phyloP scores from a whole-genome alignment of 2,797 vertebrate species.

The Pseudomugil gertrudae region DNA sequence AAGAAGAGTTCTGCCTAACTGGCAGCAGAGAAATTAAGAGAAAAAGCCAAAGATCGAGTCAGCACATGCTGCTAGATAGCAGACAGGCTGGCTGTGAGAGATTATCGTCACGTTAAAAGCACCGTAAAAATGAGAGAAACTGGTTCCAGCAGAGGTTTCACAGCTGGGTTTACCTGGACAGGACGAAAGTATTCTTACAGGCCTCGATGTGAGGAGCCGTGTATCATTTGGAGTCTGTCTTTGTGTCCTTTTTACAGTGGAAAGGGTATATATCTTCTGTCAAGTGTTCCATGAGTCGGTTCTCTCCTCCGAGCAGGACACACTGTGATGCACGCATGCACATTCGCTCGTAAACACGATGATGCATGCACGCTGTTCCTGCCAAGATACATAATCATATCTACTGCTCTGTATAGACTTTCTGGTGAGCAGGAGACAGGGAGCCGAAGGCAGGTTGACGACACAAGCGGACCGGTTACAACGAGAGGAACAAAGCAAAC shows the following conservation, averaged over 20 bases:
- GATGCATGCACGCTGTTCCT: constrained; percentile 38
- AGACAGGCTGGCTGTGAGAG: constrained; percentile 55
- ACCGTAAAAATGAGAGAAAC: constrained; percentile 53
- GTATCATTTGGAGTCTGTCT: constrained; percentile 52
- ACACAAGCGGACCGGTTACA: constrained; percentile 26
- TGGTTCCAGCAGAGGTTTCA: constrained; percentile 41
- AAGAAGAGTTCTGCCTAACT: constrained; percentile 35
- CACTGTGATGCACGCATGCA: constrained; percentile 52
- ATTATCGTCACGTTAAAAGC: constrained; percentile 67
- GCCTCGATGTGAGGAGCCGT: constrained; percentile 45
- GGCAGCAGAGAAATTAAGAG: constrained; percentile 21
- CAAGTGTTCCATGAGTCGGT: constrained; percentile 60
- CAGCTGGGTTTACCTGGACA: constrained; percentile 56
- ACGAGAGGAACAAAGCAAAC: constrained; percentile 2
- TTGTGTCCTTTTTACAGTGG: constrained; percentile 61
- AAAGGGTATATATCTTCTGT: constrained; percentile 67
- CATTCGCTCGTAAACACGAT: constrained; percentile 57
- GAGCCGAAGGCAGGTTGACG: constrained; percentile 17
- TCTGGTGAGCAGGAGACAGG: constrained; percentile 15
- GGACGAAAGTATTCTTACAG: constrained; percentile 34
- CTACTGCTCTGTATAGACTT: constrained; percentile 30
- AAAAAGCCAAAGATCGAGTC: constrained; percentile 43
- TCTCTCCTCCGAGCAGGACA: constrained; percentile 46
- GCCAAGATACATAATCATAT: constrained; percentile 73
- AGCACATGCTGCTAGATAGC: constrained; percentile 64